A percentile compares a stretch with the other conserved stretches of the same genome.
Conservation (phyloP, 2,888 invertebrate genomes). For the Stenichneumon culpator region DNA sequence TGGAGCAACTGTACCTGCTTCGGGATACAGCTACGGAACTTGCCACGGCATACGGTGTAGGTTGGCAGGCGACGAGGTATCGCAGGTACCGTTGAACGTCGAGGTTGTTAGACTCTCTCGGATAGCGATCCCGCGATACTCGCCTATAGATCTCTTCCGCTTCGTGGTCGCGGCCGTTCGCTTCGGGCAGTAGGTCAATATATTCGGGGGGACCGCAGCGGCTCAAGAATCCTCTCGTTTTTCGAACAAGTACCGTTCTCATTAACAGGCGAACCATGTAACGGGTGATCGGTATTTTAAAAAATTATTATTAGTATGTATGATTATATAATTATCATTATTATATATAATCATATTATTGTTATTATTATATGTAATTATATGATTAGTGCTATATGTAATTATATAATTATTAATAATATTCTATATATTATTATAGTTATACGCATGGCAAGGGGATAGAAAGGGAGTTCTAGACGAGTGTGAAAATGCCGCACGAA, state of each 20-base stretch:
- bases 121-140: slow-evolving; percentile 25
- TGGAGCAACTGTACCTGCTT: not conserved
- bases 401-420: too few relatives aligned
- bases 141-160: not conserved
- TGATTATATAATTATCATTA: too few relatives aligned
- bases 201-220: slow-evolving; percentile 54
- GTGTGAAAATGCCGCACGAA: too few relatives aligned
- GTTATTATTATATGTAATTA: too few relatives aligned
- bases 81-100: slow-evolving; percentile 62
- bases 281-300: slow-evolving; percentile 12
- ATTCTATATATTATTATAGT: too few relatives aligned
- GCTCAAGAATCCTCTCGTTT: slow-evolving; percentile 66
- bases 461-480: too few relatives aligned
- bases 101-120: slow-evolving; percentile 40
- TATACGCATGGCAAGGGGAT: too few relatives aligned
- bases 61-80: slow-evolving; percentile 25
- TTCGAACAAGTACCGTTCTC: slow-evolving; percentile 72
- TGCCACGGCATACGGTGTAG: slow-evolving; percentile 8
- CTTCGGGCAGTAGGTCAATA: slow-evolving; percentile 74
- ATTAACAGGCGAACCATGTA: slow-evolving; percentile 30
- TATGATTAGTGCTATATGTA: too few relatives aligned
- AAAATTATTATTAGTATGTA: too few relatives aligned
- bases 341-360: too few relatives aligned
- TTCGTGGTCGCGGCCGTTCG: slow-evolving; percentile 42
- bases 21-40: not conserved